Evolutionary conservation across 2,888 invertebrate genomes (phyloP), one percentile per base, ranked within the genome.

Genomic region (Drosophila borealis): DNA sequence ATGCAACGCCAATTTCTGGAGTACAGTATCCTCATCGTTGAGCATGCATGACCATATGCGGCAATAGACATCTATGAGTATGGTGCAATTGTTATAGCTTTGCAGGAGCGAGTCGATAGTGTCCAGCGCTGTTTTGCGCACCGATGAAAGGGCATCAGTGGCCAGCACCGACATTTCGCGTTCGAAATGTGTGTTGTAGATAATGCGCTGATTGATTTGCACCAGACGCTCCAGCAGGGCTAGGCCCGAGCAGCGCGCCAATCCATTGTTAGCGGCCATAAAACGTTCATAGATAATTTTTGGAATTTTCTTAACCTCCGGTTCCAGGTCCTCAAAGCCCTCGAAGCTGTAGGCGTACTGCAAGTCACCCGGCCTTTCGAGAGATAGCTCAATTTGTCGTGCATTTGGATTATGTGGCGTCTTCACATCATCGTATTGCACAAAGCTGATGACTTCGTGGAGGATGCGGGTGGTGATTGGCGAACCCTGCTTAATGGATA

Each of bases 131-230:
- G 92, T 80, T 60, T 89, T 92, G 0, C 92, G 89, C 5, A 92
- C 92, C 13, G 92, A 79, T 0, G 86, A 71, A 0, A 90, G 81
- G 4, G 80, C 76, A 54, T 92, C 92, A 10, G 79, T 70, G 8
- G 90, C 84, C n/a, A 91, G 65, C 5, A 69, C 61, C 1, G 88
- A 81, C 6, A 84, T 88, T 75, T 91, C 92, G 61, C 81, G 72
- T 14, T 92, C 91, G 68, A 91, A 92, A 63, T 90, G 86, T 0
- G 92, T 92, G 17, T 91, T 91, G 46, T 91, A 92, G 17, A 92
- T 90, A 5, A 91, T 86, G 14, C 90, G 66, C 0, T 90, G 90
- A 78, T 92, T 92, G 2, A 90, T 74, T 4, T 89, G 78, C 2
- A 89, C 85, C 19, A 92, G 65, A 9, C 88, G 76, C 65, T 92